Evolutionary conservation across 2,113 vertebrate species (phyloP).

Genomic region (Macaca mulatta): DNA sequence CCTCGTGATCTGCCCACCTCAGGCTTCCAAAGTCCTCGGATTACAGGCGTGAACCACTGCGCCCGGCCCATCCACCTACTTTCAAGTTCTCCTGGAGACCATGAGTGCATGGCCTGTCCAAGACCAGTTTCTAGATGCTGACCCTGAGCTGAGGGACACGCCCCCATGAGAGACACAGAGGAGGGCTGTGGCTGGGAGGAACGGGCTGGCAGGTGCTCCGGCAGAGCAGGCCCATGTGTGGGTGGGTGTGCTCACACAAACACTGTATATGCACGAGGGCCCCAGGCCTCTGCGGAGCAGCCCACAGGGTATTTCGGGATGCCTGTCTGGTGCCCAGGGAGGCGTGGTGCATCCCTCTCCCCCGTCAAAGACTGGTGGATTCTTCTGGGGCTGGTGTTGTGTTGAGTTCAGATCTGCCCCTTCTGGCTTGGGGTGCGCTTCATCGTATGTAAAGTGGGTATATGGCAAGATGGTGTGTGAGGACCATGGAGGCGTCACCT

Average conservation of each 20-base stretch:
- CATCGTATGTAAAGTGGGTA: background rate
- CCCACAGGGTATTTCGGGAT: background rate
- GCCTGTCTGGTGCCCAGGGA: background rate
- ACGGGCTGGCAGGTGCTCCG: background rate
- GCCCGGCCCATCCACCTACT: background rate
- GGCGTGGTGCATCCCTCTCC: background rate
- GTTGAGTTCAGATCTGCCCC: background rate
- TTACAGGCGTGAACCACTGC: no score
- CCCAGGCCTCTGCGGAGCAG: background rate
- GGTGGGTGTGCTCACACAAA: background rate
- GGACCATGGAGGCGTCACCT: background rate
- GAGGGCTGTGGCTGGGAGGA: background rate
- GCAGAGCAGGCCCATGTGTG: fast-evolving
- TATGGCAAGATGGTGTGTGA: fast-evolving
- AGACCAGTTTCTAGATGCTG: background rate
- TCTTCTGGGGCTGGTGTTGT: fast-evolving
- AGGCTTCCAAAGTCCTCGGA: no score
- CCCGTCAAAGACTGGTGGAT: background rate
- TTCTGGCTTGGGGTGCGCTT: background rate
- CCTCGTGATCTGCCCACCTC: no score
- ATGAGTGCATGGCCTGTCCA: background rate
- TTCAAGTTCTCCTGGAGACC: background rate
- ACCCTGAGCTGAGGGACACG: background rate
- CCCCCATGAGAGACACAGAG: background rate
- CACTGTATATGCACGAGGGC: background rate